Conservation (phyloP, 2,113 vertebrate species). For the Dermatemys mawii region DNA sequence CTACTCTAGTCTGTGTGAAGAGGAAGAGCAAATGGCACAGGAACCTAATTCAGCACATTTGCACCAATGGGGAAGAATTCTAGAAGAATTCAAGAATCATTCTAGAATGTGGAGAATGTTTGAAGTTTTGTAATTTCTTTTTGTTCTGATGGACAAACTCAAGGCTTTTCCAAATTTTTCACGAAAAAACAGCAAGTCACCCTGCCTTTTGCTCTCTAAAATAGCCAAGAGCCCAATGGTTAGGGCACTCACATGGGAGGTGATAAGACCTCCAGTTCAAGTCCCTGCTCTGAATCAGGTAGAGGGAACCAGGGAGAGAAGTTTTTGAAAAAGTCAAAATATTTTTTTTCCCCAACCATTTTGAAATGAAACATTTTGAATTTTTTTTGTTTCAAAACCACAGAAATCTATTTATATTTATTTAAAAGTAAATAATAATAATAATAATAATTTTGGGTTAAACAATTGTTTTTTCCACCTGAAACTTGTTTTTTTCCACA, state of each 20-base stretch:
- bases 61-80: too few species aligned
- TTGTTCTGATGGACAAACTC: not conserved
- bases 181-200: not conserved
- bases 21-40: not conserved
- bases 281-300: too few species aligned
- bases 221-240: not conserved
- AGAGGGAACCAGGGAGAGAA: too few species aligned
- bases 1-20: not conserved
- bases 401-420: not conserved
- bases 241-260: too few species aligned
- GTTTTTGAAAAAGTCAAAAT: too few species aligned
- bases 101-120: not conserved
- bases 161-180: not conserved
- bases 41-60: not conserved
- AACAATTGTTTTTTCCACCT: not conserved
- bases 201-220: not conserved
- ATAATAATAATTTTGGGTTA: not conserved
- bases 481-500: not conserved
- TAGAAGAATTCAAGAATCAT: too few species aligned
- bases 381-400: not conserved
- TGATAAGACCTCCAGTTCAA: too few species aligned
- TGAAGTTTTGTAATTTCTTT: not conserved
- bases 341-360: too few species aligned
- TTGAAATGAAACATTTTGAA: too few species aligned
- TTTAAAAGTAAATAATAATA: too few species aligned